Evolutionary conservation across 2,888 invertebrate species (phyloP), one percentile per base, ranked within the genome.

Genomic region (Pilophorus perplexus): DNA sequence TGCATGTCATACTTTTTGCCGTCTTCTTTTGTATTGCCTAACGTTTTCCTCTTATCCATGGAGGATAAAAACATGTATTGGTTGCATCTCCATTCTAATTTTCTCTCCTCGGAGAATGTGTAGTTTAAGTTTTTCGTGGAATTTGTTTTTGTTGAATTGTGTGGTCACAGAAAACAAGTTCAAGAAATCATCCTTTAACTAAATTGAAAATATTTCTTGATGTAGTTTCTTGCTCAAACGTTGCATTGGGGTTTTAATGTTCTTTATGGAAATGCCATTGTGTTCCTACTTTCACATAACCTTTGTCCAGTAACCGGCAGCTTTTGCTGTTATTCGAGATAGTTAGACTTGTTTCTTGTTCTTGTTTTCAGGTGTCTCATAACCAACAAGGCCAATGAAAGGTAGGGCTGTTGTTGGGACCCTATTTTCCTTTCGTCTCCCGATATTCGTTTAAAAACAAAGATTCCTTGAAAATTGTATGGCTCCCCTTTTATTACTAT

Each of bases 341-440:
- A 73, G 73, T 73, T 73, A 72, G 73, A 72, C 72, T 71, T 70
- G 67, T 71, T 71, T 73, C 70, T 72, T 72, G 73, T 72, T 73
- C 72, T 72, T 74, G 72, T 74, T 74, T 71, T 69, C 74, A 74
- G 74, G 74, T 74, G 74, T 72, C 73, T 74, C 73, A 74, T 74
- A 72, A 73, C 73, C 67, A 74, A 74, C 73, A 74, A 74, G 72
- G 71, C 74, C 68, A 71, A 73, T 67, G 74, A 74, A 71, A 74
- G 74, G 74, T 74, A 74, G 72, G 62, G 62, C 44, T 62, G 44
- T 62, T 48, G 62, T 48, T 46, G 62, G 62, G 62, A 46, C 33
- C 20, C 6, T 16, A 54, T 54, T 57, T n/a, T 22, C 42, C 22
- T 40, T 25, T 42, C 20, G 3, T 33, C 55, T 5, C 18, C 25